These are phyloP conservation scores for Carassius gibelio DNA, from an alignment of 2,113 vertebrate genomes.

Conservation along the genomic window DNA sequence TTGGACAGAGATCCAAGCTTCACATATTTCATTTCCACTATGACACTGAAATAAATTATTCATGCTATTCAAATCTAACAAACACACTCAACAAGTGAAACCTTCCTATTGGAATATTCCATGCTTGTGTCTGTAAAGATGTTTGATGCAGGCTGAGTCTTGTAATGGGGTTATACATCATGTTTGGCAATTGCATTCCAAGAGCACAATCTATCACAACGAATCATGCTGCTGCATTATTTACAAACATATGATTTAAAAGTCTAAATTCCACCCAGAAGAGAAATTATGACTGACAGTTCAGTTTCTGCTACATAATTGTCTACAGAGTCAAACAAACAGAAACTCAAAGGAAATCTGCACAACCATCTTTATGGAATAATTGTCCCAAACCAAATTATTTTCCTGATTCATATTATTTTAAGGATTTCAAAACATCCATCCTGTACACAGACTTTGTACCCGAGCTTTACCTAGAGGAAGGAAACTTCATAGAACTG, in stretches of 20 bases:
- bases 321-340: not conserved
- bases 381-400: not conserved
- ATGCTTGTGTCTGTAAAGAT: slow-evolving; percentile 14
- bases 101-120: slow-evolving; percentile 6
- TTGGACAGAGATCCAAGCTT: not conserved
- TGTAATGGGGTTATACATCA: slow-evolving; percentile 36
- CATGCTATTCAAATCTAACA: slow-evolving; percentile 9
- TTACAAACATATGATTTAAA: slow-evolving; percentile 40
- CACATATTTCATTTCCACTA: not conserved
- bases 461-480: slow-evolving; percentile 3
- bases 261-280: slow-evolving; percentile 23
- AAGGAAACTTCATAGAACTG: slow-evolving; percentile 15
- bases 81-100: slow-evolving; percentile 3
- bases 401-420: not conserved
- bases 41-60: slow-evolving; percentile 11
- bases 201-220: slow-evolving; percentile 18
- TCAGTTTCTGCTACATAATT: slow-evolving; percentile 6
- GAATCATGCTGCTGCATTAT: slow-evolving; percentile 29
- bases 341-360: not conserved
- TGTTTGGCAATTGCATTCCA: slow-evolving; percentile 33
- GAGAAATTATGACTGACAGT: slow-evolving; percentile 10
- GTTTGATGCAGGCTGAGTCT: slow-evolving; percentile 31
- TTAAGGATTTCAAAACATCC: not conserved
- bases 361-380: not conserved
- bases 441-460: not conserved